Conservation (phyloP, 2,888 invertebrate genomes). For the Saturnia japonica region DNA sequence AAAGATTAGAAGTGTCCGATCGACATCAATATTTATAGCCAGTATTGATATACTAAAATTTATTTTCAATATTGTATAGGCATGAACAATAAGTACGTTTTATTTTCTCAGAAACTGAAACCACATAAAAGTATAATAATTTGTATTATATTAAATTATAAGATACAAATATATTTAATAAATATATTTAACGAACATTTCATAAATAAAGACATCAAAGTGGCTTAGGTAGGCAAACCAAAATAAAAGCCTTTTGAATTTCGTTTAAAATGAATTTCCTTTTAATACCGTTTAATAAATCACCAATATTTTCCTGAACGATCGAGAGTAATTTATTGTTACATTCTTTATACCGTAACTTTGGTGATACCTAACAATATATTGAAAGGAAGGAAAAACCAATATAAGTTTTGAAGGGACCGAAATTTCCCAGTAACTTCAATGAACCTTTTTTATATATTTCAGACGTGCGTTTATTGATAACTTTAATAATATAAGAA, state of each 20-base stretch:
- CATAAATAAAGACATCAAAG: neutral
- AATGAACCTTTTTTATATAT: neutral
- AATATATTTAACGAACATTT: too few relatives aligned
- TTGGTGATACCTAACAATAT: conserved; percentile 19
- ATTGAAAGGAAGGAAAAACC: conserved; percentile 22
- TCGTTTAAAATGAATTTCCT: neutral
- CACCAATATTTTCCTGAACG: neutral
- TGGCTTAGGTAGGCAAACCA: neutral
- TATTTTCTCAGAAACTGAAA: too few relatives aligned
- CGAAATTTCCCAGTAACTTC: conserved; percentile 4
- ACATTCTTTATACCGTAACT: neutral
- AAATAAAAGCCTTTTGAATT: neutral
- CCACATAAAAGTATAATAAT: too few relatives aligned
- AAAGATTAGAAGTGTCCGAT: too few relatives aligned
- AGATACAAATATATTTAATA: too few relatives aligned
- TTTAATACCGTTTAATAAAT: conserved; percentile 4
- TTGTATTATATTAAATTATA: too few relatives aligned
- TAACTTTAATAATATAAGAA: neutral
- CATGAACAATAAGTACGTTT: too few relatives aligned
- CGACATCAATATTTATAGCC: too few relatives aligned
- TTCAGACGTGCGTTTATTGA: neutral
- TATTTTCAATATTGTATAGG: too few relatives aligned
- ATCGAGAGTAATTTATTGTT: conserved; percentile 1
- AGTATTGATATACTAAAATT: too few relatives aligned
- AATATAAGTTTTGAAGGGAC: conserved; percentile 9